phyloP scores from a whole-genome alignment of 2,113 vertebrate genomes.

The Phaethon lepturus region DNA sequence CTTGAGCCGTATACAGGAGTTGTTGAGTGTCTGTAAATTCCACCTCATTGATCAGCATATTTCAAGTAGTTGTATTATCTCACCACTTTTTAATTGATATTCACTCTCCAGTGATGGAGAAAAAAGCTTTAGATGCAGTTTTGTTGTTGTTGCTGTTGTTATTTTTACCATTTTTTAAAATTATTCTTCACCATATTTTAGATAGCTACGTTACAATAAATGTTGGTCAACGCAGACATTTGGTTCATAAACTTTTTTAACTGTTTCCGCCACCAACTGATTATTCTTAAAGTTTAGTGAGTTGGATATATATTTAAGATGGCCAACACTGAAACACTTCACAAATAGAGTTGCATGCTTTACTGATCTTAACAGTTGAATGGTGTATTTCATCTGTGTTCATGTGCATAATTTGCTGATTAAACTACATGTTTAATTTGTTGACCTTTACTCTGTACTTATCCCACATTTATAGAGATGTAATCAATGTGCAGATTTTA shows the following conservation, averaged over 20 bases:
- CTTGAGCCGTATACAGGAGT: background rate
- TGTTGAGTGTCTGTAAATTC: background rate
- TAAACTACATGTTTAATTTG: conserved; percentile 69
- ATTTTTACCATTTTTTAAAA: background rate
- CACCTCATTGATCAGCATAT: conserved; percentile 15
- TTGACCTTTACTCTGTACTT: conserved; percentile 72
- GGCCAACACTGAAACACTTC: conserved; percentile 19
- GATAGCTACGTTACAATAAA: background rate
- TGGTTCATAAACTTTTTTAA: background rate
- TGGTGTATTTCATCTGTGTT: conserved; percentile 68
- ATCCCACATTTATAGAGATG: conserved; percentile 34
- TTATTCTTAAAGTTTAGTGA: conserved; percentile 9
- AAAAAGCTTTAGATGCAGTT: background rate
- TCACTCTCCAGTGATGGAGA: conserved; percentile 19
- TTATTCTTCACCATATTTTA: background rate
- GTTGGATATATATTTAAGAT: conserved; percentile 31
- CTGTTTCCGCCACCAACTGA: background rate
- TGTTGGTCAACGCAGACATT: background rate
- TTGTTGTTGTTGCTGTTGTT: background rate
- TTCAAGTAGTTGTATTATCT: background rate
- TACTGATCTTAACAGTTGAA: conserved; percentile 65
- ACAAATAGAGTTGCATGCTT: conserved; percentile 57
- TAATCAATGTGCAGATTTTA: conserved; percentile 61
- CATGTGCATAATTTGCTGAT: conserved; percentile 76
- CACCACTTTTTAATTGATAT: conserved; percentile 20